phyloP scores from a whole-genome alignment of 2,888 invertebrate species.

The Drosophila acutilabella region DNA sequence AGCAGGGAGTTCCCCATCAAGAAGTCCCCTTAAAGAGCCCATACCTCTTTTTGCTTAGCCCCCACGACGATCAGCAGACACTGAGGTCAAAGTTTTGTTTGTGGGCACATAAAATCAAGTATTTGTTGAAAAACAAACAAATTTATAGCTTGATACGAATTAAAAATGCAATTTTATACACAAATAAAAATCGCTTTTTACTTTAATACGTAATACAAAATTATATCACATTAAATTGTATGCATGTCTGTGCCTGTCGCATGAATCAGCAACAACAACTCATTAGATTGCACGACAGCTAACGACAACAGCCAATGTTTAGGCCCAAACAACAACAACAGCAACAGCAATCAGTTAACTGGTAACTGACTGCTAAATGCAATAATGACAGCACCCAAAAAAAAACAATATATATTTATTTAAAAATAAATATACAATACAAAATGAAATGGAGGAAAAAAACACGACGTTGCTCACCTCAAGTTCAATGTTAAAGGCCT shows the following conservation, averaged over 20 bases:
- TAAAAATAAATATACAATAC: slow-evolving; percentile 27
- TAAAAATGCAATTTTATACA: too few species aligned
- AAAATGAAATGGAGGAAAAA: slow-evolving; percentile 12
- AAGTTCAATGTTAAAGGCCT: slow-evolving; percentile 63
- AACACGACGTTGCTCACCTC: slow-evolving; percentile 43
- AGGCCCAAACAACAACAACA: slow-evolving; percentile 29
- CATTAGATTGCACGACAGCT: slow-evolving; percentile 65
- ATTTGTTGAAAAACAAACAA: too few species aligned
- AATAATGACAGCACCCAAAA: slow-evolving; percentile 33
- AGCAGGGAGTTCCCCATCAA: background rate
- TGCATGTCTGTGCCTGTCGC: background rate
- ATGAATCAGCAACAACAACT: slow-evolving; percentile 48
- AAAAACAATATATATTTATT: background rate
- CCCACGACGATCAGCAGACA: too few species aligned
- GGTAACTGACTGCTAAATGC: slow-evolving; percentile 13
- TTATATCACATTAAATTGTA: slow-evolving; percentile 21
- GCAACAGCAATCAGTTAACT: background rate
- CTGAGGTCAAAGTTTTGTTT: too few species aligned
- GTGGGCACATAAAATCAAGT: too few species aligned
- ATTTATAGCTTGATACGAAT: too few species aligned
- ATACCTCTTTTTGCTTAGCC: too few species aligned
- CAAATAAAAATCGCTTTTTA: too few species aligned
- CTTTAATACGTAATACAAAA: background rate
- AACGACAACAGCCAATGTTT: slow-evolving; percentile 25
- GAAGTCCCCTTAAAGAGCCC: background rate